Evolutionary conservation across 1,140 invertebrate genomes (phyloP).

Genomic region (Zaprionus taronus): DNA sequence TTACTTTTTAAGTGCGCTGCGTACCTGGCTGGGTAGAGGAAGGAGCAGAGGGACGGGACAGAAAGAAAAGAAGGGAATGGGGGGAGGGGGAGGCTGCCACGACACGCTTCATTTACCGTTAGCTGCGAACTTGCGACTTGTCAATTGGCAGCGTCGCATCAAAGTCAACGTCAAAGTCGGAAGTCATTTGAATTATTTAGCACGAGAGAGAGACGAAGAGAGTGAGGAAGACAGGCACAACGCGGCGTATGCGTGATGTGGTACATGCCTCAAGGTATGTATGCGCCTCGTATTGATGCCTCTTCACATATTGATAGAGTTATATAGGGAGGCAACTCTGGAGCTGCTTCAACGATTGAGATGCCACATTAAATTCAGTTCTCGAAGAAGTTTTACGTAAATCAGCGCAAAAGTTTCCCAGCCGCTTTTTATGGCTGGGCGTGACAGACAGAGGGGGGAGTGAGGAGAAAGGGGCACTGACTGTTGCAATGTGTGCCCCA

Average conservation of each 20-base stretch:
- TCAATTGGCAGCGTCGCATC: slow-evolving; percentile 40
- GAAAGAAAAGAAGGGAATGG: neutral
- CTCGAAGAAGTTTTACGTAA: slow-evolving; percentile 36
- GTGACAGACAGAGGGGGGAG: slow-evolving; percentile 10
- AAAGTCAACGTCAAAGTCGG: slow-evolving; percentile 76
- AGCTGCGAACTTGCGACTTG: slow-evolving; percentile 16
- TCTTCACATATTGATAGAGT: neutral
- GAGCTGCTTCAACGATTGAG: neutral
- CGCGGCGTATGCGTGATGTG: slow-evolving; percentile 49
- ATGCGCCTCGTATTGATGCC: neutral
- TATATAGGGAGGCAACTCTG: neutral
- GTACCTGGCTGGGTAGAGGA: slow-evolving; percentile 41
- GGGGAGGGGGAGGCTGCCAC: neutral
- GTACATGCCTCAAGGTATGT: neutral
- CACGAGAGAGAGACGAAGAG: neutral
- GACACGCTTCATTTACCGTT: slow-evolving; percentile 60
- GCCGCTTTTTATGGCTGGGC: slow-evolving; percentile 11
- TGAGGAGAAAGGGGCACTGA: neutral
- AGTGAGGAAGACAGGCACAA: neutral
- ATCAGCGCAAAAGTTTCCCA: slow-evolving; percentile 39
- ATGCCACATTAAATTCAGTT: neutral
- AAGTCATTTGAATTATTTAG: slow-evolving; percentile 79
- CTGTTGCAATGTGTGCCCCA: slow-evolving; percentile 63
- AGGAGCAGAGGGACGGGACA: neutral
- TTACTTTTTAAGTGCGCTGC: slow-evolving; percentile 77